Evolutionary conservation across 2,113 vertebrate species (phyloP).

Genomic region (Tachycineta bicolor): DNA sequence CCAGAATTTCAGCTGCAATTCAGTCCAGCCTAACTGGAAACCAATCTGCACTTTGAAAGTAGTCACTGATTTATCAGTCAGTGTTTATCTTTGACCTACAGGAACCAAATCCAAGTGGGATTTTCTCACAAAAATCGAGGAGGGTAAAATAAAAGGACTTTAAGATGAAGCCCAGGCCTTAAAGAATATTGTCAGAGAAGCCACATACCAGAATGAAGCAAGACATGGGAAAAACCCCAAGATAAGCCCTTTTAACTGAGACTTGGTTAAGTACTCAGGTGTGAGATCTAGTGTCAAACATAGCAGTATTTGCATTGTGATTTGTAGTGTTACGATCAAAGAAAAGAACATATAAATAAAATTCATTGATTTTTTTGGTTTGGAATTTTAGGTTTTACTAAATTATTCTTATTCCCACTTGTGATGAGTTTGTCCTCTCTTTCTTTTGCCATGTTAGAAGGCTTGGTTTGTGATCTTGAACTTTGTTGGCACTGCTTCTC

Average conservation of each 20-base stretch:
- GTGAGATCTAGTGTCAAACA: not conserved
- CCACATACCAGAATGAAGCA: fast-evolving
- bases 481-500: not conserved
- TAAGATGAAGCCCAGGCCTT: not conserved
- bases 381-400: not conserved
- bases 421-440: not conserved
- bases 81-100: not conserved
- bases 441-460: not conserved
- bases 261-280: not conserved
- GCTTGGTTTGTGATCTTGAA: not conserved
- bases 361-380: not conserved
- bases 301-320: not conserved
- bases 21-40: not conserved
- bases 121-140: not conserved
- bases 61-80: not conserved
- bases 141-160: fast-evolving
- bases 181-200: not conserved
- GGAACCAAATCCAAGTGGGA: not conserved
- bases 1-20: slow-evolving; percentile 59
- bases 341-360: not conserved
- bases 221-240: not conserved
- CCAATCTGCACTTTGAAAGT: not conserved
- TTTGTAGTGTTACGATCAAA: not conserved
- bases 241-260: not conserved
- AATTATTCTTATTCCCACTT: not conserved